These are phyloP conservation scores for Dicyrtomina minuta DNA, from an alignment of 2,888 invertebrate species.

Conservation along the genomic window DNA sequence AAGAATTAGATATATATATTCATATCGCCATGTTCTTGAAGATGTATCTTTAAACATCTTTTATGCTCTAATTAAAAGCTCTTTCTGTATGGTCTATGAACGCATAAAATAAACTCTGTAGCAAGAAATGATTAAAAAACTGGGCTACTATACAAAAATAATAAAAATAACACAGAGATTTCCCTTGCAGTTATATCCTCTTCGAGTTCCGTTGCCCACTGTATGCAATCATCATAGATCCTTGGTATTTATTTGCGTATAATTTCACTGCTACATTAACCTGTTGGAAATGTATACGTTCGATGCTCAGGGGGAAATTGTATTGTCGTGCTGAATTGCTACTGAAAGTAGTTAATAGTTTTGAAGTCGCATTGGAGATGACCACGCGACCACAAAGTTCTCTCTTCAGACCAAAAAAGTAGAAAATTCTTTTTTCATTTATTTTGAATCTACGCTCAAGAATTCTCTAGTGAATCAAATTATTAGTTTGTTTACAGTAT, in stretches of 20 bases:
- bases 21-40: no score
- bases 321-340: slow-evolving; percentile 7
- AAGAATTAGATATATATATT: no score
- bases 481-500: not conserved
- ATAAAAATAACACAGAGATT: not conserved
- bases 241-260: not conserved
- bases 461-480: not conserved
- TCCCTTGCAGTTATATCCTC: not conserved
- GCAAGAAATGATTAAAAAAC: slow-evolving; percentile 10
- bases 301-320: slow-evolving; percentile 6
- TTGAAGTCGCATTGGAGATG: slow-evolving; percentile 3
- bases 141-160: slow-evolving; percentile 1
- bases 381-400: slow-evolving; percentile 34
- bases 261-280: not conserved
- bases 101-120: not conserved
- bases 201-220: slow-evolving; percentile 10
- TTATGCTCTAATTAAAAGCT: no score
- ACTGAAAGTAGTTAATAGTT: slow-evolving; percentile 20
- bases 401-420: not conserved
- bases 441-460: not conserved
- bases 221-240: not conserved
- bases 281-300: not conserved
- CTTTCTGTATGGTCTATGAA: no score
- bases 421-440: not conserved
- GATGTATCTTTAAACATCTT: no score